phyloP scores from a whole-genome alignment of 1,140 invertebrate species.

The Dendrolimus kikuchii region DNA sequence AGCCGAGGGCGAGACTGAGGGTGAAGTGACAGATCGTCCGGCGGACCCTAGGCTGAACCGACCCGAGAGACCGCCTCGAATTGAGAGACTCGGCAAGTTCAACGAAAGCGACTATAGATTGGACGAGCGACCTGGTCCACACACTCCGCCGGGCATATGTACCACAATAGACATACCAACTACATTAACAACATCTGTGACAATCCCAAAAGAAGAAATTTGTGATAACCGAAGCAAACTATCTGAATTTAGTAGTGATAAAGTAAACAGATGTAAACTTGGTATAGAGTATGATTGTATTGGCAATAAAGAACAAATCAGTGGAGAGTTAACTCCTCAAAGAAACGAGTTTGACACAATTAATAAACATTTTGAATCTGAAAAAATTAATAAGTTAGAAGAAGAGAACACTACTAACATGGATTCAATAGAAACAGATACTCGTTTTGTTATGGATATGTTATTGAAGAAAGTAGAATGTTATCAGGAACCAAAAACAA shows the following conservation, averaged over 20 bases:
- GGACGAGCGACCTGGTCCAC: constrained; percentile 31
- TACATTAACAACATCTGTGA: no score
- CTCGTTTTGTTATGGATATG: constrained; percentile 20
- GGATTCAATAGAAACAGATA: constrained; percentile 16
- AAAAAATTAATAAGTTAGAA: background rate
- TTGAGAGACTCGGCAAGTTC: constrained; percentile 30
- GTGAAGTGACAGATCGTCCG: constrained; percentile 72
- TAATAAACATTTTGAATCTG: no score
- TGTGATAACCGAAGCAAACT: no score
- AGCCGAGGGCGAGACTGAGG: constrained; percentile 44
- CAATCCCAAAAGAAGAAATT: no score
- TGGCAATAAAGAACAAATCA: no score
- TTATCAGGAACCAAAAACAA: constrained; percentile 6
- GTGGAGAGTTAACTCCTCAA: no score
- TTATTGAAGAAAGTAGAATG: constrained; percentile 17
- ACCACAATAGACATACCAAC: constrained; percentile 1
- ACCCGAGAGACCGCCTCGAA: constrained; percentile 19
- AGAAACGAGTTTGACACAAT: no score
- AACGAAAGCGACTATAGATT: constrained; percentile 32
- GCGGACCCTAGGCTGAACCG: constrained; percentile 30
- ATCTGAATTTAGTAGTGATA: no score
- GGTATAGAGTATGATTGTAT: no score
- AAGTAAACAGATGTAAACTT: no score
- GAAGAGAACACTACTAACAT: constrained; percentile 1
- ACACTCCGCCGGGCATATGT: constrained; percentile 46